Evolutionary conservation across 2,888 invertebrate species (phyloP).

Genomic region (Trichopria drosophilae): DNA sequence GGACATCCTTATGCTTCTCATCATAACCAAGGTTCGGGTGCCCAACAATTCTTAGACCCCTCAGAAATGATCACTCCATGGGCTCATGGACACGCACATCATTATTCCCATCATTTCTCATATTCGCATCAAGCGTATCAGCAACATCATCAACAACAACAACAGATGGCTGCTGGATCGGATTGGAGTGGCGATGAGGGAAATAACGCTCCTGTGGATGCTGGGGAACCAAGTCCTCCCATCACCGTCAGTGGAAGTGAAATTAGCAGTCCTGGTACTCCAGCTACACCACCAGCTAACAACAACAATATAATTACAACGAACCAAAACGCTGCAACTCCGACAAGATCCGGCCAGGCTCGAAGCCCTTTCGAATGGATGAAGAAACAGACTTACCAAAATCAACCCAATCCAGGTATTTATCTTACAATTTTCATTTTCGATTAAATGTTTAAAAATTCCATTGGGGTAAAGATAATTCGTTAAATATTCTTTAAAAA

Average conservation of each 20-base stretch:
- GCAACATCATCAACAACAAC: constrained; percentile 55
- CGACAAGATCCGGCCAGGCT: constrained; percentile 68
- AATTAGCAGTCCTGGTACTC: constrained; percentile 64
- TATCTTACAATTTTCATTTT: too few species aligned
- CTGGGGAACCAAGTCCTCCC: constrained; percentile 62
- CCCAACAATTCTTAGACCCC: constrained; percentile 55
- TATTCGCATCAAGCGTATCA: constrained; percentile 60
- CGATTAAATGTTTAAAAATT: too few species aligned
- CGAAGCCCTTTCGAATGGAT: constrained; percentile 90
- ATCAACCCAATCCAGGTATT: constrained; percentile 82
- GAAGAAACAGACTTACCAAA: constrained; percentile 85
- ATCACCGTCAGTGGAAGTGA: constrained; percentile 66
- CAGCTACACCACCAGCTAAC: constrained; percentile 48
- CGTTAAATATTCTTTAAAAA: too few species aligned
- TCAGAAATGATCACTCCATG: constrained; percentile 58
- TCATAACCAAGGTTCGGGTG: constrained; percentile 61
- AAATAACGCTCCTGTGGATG: constrained; percentile 33
- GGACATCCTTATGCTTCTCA: constrained; percentile 38
- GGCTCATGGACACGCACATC: constrained; percentile 60
- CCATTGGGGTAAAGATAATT: too few species aligned
- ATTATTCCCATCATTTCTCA: constrained; percentile 54
- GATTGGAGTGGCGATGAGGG: constrained; percentile 48
- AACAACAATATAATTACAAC: constrained; percentile 41
- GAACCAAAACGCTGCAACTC: constrained; percentile 34
- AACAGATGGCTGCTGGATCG: too few species aligned